Conservation (phyloP, 2,797 vertebrate species). For the Crotalus adamanteus region DNA sequence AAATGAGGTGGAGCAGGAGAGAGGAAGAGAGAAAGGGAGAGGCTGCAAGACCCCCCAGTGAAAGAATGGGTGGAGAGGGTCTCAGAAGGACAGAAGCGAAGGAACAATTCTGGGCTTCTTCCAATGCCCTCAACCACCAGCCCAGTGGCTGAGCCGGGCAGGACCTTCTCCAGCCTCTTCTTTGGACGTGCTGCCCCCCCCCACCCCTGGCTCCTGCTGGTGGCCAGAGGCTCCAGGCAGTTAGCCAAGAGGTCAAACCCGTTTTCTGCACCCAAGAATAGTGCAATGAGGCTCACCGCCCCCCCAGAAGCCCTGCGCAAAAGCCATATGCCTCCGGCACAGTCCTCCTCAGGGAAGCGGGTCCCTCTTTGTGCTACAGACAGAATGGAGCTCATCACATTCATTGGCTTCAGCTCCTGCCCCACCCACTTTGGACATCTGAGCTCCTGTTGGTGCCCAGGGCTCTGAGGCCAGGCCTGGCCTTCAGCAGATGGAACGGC, state of each 20-base stretch:
- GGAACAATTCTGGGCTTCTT: background rate
- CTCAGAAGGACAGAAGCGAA: slow-evolving; percentile 5
- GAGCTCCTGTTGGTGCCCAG: background rate
- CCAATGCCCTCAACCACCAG: background rate
- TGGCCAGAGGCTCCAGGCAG: background rate
- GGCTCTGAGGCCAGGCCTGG: background rate
- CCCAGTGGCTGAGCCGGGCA: background rate
- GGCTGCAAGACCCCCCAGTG: slow-evolving; percentile 29
- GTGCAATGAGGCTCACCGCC: background rate
- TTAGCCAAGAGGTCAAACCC: background rate
- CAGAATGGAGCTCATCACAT: background rate
- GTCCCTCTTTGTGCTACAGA: background rate
- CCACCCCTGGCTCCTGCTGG: too few relatives aligned
- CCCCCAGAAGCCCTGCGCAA: background rate
- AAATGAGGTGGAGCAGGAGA: slow-evolving; percentile 57
- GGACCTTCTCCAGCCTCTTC: background rate
- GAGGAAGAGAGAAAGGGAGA: too few relatives aligned
- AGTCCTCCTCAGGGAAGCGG: background rate
- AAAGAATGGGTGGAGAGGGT: slow-evolving; percentile 5
- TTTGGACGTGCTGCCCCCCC: background rate
- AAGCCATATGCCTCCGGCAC: background rate
- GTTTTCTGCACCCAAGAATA: background rate
- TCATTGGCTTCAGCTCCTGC: background rate
- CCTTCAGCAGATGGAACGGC: background rate
- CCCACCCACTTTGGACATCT: background rate